A percentile compares a stretch with the other conserved stretches of the same genome.
Conservation (phyloP, 2,888 invertebrate genomes). For the Cryptus armator region DNA sequence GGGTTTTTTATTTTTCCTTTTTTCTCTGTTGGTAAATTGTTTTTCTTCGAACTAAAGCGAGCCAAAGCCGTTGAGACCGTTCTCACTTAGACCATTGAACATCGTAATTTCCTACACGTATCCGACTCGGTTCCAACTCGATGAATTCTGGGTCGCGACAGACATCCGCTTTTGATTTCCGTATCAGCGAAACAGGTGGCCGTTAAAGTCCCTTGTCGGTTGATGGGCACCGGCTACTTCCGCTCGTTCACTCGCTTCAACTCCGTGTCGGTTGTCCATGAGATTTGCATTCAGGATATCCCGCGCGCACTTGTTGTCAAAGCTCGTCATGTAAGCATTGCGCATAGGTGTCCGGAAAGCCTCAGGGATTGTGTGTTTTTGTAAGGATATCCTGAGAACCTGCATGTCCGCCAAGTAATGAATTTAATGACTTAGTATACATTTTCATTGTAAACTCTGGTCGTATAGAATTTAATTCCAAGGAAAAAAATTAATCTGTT, state of each 20-base stretch:
- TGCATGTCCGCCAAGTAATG: conserved; percentile 12
- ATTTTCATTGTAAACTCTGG: not conserved
- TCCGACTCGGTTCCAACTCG: conserved; percentile 73
- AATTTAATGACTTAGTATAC: not conserved
- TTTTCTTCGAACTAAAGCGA: not conserved
- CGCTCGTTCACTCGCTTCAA: conserved; percentile 53
- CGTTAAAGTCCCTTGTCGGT: conserved; percentile 68
- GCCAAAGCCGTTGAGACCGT: not conserved
- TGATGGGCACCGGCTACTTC: conserved; percentile 64
- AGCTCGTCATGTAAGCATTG: conserved; percentile 46
- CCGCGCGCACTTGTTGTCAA: conserved; percentile 59
- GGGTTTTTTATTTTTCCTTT: not conserved
- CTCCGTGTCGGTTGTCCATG: conserved; percentile 58
- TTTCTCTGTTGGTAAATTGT: not conserved
- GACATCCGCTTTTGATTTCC: conserved; percentile 85
- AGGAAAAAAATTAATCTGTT: not conserved
- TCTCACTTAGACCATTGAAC: conserved; percentile 7
- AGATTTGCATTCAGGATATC: conserved; percentile 72
- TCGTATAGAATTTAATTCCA: not conserved
- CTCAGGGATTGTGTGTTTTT: conserved; percentile 28
- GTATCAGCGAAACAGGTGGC: conserved; percentile 76
- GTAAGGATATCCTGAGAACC: conserved; percentile 23
- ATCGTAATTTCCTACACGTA: conserved; percentile 34
- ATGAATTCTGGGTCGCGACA: conserved; percentile 78
- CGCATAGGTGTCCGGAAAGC: conserved; percentile 11